Percentiles rank a stretch among this genome's conserved stretches.
Conservation (phyloP, 2,113 vertebrate genomes). For the Verasper variegatus region DNA sequence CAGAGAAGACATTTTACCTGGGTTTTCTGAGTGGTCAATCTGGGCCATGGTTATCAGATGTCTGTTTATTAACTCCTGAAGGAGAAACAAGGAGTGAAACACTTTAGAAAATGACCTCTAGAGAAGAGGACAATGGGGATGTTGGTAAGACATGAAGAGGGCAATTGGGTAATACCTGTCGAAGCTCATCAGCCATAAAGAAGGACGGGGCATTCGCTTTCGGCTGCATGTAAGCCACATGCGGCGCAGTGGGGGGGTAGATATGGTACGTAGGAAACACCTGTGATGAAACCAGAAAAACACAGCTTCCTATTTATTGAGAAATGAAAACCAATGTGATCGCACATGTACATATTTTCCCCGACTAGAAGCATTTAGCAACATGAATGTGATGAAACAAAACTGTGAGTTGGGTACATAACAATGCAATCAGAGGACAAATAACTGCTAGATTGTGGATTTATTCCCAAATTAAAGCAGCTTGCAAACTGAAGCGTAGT, state of each 20-base stretch:
- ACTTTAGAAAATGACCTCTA: slow-evolving; percentile 6
- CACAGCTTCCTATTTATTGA: slow-evolving; percentile 63
- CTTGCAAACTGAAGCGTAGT: background rate
- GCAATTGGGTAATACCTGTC: slow-evolving; percentile 86
- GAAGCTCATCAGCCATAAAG: slow-evolving; percentile 98
- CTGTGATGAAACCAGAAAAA: slow-evolving; percentile 79
- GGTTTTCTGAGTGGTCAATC: slow-evolving; percentile 97
- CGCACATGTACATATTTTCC: background rate
- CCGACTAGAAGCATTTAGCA: background rate
- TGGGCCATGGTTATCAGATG: slow-evolving; percentile 99
- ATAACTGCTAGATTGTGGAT: background rate
- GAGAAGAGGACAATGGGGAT: background rate
- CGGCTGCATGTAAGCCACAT: slow-evolving; percentile 99
- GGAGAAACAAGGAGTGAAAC: background rate
- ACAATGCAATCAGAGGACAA: background rate
- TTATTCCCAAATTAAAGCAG: background rate
- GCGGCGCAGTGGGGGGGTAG: slow-evolving; percentile 96
- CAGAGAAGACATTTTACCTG: slow-evolving; percentile 84
- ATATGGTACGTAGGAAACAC: slow-evolving; percentile 99
- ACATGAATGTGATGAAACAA: background rate
- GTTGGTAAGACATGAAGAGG: background rate
- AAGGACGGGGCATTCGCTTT: slow-evolving; percentile 99
- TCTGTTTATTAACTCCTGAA: slow-evolving; percentile 96
- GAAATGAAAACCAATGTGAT: slow-evolving; percentile 59
- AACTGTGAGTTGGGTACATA: background rate